Conservation (phyloP, 30 jellyfish, hydroid and myxozoan species). For the Pseudorhiza aurosa region DNA sequence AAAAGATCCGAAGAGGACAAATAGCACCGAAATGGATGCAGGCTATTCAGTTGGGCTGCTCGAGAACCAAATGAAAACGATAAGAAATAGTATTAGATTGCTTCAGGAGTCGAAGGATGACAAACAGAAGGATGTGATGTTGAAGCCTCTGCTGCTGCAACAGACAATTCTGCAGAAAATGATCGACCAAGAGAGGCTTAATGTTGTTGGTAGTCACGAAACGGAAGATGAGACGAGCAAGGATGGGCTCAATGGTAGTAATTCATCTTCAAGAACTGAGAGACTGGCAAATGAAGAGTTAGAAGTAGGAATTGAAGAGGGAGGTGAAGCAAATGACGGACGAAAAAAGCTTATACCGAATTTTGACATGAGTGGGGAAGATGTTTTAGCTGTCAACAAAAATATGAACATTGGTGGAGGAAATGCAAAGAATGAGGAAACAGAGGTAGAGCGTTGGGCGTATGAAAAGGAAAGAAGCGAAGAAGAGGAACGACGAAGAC, state of each 20-base stretch:
- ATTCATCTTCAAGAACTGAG: not conserved
- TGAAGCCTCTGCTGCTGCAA: slow-evolving; percentile 46
- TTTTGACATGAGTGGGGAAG: slow-evolving; percentile 1
- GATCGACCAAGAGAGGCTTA: slow-evolving; percentile 18
- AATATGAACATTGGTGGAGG: not conserved
- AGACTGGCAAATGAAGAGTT: not conserved
- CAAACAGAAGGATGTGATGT: slow-evolving; percentile 4
- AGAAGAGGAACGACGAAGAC: not conserved
- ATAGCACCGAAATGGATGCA: not conserved
- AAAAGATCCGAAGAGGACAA: not conserved
- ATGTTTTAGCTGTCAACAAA: not conserved
- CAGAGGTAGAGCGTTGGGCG: not conserved
- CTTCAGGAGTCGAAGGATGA: slow-evolving; percentile 14
- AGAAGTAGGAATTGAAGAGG: not conserved
- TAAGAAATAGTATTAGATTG: slow-evolving; percentile 15
- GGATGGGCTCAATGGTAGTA: too few species aligned
- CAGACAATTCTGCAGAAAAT: slow-evolving; percentile 40
- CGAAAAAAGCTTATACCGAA: slow-evolving; percentile 15
- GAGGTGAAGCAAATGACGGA: not conserved
- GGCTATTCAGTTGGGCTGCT: slow-evolving; percentile 31
- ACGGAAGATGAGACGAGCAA: too few species aligned
- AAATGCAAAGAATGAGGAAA: not conserved
- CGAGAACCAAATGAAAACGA: slow-evolving; percentile 48
- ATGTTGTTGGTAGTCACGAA: not conserved
- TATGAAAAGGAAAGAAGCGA: not conserved